Evolutionary conservation across 2,113 vertebrate species (phyloP).

Genomic region (Helogale parvula): DNA sequence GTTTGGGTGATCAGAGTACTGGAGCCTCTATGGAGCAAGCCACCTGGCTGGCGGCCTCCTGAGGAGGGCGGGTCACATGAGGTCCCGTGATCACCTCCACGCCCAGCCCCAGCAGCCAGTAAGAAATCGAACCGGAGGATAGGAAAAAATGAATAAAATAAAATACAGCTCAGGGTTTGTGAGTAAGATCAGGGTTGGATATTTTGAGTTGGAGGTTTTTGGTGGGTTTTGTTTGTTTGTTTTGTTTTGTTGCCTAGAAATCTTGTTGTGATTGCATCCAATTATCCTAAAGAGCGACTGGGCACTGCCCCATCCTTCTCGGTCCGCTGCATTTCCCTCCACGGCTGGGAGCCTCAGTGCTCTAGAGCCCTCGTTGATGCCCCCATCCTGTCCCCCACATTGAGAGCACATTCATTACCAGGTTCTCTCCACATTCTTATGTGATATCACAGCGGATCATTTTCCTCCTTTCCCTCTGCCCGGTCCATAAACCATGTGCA

Average conservation of each 20-base stretch:
- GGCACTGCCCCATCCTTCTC: not conserved
- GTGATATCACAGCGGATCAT: conserved; percentile 12
- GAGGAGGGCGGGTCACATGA: too few species aligned
- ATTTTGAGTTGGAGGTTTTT: not conserved
- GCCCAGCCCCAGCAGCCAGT: not conserved
- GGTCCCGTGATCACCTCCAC: not conserved
- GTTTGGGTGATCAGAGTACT: not conserved
- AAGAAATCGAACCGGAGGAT: not conserved
- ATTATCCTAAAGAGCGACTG: not conserved
- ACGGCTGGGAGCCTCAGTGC: not conserved
- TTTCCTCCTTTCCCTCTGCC: not conserved
- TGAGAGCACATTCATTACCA: not conserved
- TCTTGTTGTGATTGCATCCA: not conserved
- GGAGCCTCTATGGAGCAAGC: not conserved
- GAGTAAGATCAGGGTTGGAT: not conserved
- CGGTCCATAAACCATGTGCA: conserved; percentile 35
- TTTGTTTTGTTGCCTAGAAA: not conserved
- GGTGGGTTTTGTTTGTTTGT: not conserved
- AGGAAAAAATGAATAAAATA: not conserved
- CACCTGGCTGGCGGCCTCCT: not conserved
- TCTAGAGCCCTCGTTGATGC: too few species aligned
- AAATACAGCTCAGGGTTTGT: not conserved
- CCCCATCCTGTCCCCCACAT: not conserved
- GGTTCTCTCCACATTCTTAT: conserved; percentile 40
- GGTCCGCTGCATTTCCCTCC: not conserved